Conservation (phyloP, 2,888 invertebrate genomes). For the Dolomedes plantarius region DNA sequence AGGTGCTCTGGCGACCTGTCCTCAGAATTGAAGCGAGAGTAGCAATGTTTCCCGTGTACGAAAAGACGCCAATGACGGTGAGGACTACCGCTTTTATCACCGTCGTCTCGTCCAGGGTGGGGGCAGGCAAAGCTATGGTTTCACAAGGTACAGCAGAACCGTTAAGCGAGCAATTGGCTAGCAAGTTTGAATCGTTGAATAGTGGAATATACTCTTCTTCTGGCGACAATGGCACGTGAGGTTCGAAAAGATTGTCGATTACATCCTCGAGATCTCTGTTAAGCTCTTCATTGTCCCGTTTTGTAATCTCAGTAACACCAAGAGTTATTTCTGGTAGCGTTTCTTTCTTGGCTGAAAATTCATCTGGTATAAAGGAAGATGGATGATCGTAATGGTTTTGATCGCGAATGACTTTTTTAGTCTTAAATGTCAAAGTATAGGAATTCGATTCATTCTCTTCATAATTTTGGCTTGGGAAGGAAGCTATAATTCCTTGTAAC, state of each 20-base stretch:
- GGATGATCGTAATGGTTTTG: background rate
- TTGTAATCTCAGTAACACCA: background rate
- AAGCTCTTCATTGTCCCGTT: background rate
- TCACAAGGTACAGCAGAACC: background rate
- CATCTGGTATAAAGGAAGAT: background rate
- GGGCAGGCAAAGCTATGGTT: slow-evolving; percentile 78
- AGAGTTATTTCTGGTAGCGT: background rate
- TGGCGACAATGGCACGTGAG: slow-evolving; percentile 47
- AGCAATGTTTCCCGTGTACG: slow-evolving; percentile 85
- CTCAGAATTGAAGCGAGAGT: slow-evolving; percentile 86
- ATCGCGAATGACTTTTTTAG: too few relatives aligned
- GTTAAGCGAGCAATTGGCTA: slow-evolving; percentile 20
- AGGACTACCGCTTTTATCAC: slow-evolving; percentile 83
- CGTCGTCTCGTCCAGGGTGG: slow-evolving; percentile 82
- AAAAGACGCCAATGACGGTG: slow-evolving; percentile 83
- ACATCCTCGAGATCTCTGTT: background rate
- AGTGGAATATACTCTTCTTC: slow-evolving; percentile 13
- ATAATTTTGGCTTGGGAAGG: too few relatives aligned
- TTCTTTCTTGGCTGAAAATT: background rate
- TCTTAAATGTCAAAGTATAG: too few relatives aligned
- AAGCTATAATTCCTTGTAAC: background rate
- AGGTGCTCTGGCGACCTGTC: slow-evolving; percentile 79
- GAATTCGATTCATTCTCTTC: too few relatives aligned
- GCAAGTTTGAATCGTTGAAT: background rate
- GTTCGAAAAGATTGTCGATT: slow-evolving; percentile 37